These are phyloP conservation scores for Gallinago undulata DNA, from an alignment of 2,113 vertebrate genomes.

Conservation along the genomic window DNA sequence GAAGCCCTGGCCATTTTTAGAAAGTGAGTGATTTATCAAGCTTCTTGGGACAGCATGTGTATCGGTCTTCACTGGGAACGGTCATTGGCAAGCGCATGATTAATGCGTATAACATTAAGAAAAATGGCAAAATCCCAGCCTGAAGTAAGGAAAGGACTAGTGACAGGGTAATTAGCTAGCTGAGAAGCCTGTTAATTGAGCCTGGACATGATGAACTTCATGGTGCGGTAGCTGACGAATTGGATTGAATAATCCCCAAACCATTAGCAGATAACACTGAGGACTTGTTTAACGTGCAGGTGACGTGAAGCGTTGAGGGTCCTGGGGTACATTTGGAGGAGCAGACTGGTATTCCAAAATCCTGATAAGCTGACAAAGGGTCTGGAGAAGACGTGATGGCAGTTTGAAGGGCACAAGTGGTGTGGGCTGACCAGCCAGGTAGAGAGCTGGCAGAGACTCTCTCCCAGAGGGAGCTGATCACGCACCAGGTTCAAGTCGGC, in stretches of 20 bases:
- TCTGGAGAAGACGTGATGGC: fast-evolving
- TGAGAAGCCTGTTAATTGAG: neutral
- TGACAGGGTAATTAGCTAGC: neutral
- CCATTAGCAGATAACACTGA: neutral
- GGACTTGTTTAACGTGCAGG: neutral
- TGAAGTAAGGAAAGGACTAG: neutral
- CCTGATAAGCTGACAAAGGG: neutral
- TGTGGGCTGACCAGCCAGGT: neutral
- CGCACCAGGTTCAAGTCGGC: neutral
- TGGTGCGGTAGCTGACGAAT: neutral
- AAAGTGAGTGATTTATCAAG: neutral
- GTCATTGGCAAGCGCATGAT: neutral
- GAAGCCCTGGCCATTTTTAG: neutral
- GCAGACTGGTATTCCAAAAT: neutral
- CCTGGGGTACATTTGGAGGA: fast-evolving
- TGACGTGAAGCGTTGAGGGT: neutral
- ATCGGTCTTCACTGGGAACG: neutral
- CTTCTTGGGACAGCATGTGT: neutral
- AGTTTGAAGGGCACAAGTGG: fast-evolving
- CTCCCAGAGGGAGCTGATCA: neutral
- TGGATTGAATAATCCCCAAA: neutral
- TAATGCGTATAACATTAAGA: neutral
- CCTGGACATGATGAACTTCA: neutral
- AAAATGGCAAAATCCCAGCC: neutral
- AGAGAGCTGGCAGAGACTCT: neutral